Evolutionary conservation across 2,797 vertebrate genomes (phyloP), one percentile per base, ranked within the genome.

Genomic region (Calcarius lapponicus): DNA sequence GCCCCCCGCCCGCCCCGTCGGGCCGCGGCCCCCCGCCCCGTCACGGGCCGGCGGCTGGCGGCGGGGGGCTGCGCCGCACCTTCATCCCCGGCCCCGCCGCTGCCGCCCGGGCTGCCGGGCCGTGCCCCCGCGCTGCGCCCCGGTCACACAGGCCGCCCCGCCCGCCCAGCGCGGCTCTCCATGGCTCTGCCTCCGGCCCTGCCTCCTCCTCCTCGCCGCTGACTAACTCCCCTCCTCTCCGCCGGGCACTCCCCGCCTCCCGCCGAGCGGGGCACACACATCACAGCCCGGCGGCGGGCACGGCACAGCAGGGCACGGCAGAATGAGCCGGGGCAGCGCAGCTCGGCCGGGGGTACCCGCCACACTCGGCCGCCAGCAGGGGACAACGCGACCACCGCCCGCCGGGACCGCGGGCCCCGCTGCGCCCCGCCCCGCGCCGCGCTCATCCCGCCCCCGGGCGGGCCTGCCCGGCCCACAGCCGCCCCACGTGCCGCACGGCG

Each of bases 131-230:
- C 74, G 34, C 45, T 62, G 64, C 34, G 86, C 83, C 29, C 82
- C 47, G 22, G 61, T 86, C 78, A 62, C 78, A 66, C 81, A 69
- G 58, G 86, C 73, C 14, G 82, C 69, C 53, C 85, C 81, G 48
- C 83, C 75, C 40, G 56, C 91, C 69, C 47, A 65, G 80, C 57
- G 75, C 76, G 2, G 92, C 89, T 91, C 69, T 70, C 95, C 94
- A 80, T 86, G 90, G 94, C 96, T 84, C 97, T 88, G 75, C 76
- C 74, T 74, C 74, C 84, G 6, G 94, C 90, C 89, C 76, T 82
- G 70, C 92, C 70, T 62, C 66, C 88, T n/a, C 76, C 71, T 66
- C 92, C 69, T 62, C 80, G 47, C 62, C 61, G 84, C 91, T 89
- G 83, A 91, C 86, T 94, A 92, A 86, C 93, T 74, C 78, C 58